Evolutionary conservation across 2,888 invertebrate genomes (phyloP).

Genomic region (Zeuzera pyrina): DNA sequence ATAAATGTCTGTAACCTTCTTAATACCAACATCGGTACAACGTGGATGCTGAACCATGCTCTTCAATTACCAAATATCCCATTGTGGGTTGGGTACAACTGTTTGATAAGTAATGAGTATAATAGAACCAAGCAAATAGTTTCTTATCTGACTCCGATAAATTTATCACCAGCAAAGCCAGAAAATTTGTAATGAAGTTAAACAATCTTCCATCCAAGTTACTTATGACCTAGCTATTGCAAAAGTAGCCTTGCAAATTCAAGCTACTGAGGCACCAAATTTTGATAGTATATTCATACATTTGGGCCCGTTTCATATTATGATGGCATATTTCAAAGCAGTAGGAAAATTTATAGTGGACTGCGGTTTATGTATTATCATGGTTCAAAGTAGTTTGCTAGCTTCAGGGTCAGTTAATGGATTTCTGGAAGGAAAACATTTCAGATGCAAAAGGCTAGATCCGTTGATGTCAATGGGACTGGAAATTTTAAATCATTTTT

Average conservation of each 20-base stretch:
- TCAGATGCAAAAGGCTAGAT: conserved; percentile 20
- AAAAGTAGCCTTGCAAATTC: conserved; percentile 16
- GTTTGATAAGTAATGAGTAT: conserved; percentile 21
- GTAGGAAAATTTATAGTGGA: conserved; percentile 24
- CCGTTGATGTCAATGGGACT: conserved; percentile 12
- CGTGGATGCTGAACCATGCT: conserved; percentile 15
- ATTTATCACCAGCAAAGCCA: conserved; percentile 25
- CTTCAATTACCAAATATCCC: conserved; percentile 13
- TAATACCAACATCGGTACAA: conserved; percentile 10
- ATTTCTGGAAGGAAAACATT: conserved; percentile 26
- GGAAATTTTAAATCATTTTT: conserved; percentile 12
- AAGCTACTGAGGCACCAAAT: conserved; percentile 15
- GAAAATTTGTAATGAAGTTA: conserved; percentile 20
- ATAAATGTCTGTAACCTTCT: too few species aligned
- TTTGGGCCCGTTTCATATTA: conserved; percentile 21
- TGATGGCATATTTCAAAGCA: conserved; percentile 24
- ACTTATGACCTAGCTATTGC: conserved; percentile 25
- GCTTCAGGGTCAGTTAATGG: conserved; percentile 23
- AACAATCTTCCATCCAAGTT: conserved; percentile 19
- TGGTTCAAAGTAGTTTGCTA: conserved; percentile 21
- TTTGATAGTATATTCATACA: conserved; percentile 23
- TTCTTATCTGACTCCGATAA: conserved; percentile 27
- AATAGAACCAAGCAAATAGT: conserved; percentile 20
- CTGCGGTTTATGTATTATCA: conserved; percentile 19
- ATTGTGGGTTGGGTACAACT: conserved; percentile 27